Evolutionary conservation across 1,140 invertebrate genomes (phyloP), one percentile per base, ranked within the genome.

Genomic region (Drosophila mayri): DNA sequence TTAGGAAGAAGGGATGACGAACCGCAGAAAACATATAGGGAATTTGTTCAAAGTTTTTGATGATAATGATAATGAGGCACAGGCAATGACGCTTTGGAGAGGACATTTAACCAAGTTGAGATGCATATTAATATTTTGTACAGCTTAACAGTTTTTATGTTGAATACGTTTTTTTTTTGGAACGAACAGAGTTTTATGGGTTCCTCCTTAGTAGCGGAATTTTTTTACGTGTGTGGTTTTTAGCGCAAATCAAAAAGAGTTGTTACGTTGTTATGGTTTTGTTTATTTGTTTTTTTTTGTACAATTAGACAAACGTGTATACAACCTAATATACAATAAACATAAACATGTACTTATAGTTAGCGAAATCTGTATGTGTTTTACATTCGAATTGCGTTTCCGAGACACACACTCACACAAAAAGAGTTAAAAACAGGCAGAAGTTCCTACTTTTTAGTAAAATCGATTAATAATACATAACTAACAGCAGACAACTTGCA

Each of bases 371-470:
- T 84, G 72, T 55, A 76, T 76, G 71, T 74, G 82, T 79, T 88
- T 85, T 64, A 65, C 47, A 80, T 74, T 74, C 71, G 64, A 73
- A 76, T 77, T 84, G 43, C 70, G 76, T 84, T 86, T 71, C 28
- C n/a, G 47, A 67, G 59, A 82, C 65, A 75, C 55, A 49, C 28
- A 32, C 16, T 75, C 65, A 74, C 55, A 81, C 32, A 38, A 38
- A 38, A 55, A 61, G 37, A 63, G 59, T 71, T 63, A 25, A 78
- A 55, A 79, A 78, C 77, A 83, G 81, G 79, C 86, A 81, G 85
- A 90, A 90, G 85, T 90, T 90, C 85, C 85, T 90, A 90, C 81
- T 85, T 90, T 88, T 90, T 90, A 90, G 85, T 90, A 77, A 90
- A 71, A 88, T 80, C 71, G 52, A 81, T 73, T 65, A 72, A 66